Evolutionary conservation across 1,140 invertebrate genomes (phyloP).

Genomic region (Araneus ventricosus): DNA sequence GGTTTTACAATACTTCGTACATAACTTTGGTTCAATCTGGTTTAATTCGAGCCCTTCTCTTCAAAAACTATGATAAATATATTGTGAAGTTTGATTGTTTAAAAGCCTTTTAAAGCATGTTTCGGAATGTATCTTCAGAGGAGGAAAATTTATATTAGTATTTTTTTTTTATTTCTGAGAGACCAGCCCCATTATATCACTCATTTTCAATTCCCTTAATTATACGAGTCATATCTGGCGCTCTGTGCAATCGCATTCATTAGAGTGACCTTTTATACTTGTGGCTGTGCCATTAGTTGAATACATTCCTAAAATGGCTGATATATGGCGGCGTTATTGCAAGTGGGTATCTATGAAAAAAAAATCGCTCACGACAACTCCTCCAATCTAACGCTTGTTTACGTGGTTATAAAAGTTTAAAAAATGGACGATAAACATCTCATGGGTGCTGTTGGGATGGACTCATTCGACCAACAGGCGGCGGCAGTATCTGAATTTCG

Average conservation of each 20-base stretch:
- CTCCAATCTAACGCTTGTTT: conserved; percentile 63
- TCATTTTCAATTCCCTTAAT: conserved; percentile 67
- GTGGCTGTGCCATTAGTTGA: conserved; percentile 44
- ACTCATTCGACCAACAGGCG: conserved; percentile 35
- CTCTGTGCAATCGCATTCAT: conserved; percentile 18
- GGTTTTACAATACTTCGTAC: no score
- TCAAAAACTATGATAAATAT: not conserved
- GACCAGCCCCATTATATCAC: conserved; percentile 34
- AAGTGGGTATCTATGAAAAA: conserved; percentile 4
- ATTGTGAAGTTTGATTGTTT: not conserved
- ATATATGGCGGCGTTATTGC: conserved; percentile 38
- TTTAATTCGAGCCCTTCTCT: not conserved
- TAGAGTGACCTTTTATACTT: conserved; percentile 45
- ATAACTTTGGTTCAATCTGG: no score
- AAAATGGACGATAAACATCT: conserved; percentile 65
- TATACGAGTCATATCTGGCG: not conserved
- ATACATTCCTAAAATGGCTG: conserved; percentile 35
- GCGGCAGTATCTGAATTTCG: conserved; percentile 39
- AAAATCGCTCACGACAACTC: conserved; percentile 58
- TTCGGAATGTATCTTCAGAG: not conserved
- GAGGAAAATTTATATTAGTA: not conserved
- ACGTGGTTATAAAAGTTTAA: conserved; percentile 67
- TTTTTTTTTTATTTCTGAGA: not conserved
- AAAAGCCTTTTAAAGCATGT: not conserved
- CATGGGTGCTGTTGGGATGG: conserved; percentile 44